These are phyloP conservation scores for Eulemur coronatus DNA, from an alignment of 2,797 vertebrate species.

Conservation along the genomic window DNA sequence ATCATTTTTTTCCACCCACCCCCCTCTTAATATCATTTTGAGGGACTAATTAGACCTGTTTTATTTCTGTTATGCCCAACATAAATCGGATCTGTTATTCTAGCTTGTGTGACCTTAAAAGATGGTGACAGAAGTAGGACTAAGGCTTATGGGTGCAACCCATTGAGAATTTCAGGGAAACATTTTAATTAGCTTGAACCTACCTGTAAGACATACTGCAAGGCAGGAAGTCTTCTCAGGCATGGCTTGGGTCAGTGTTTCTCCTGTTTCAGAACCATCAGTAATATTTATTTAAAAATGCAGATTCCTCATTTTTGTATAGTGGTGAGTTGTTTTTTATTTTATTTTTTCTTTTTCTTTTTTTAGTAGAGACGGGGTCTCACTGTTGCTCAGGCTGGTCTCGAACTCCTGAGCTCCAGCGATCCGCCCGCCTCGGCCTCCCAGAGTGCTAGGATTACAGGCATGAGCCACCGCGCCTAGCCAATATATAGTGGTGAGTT, in stretches of 20 bases:
- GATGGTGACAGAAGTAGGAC: neutral
- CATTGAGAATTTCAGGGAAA: neutral
- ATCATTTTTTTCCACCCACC: neutral
- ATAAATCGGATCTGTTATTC: slow-evolving; percentile 28
- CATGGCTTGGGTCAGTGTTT: neutral
- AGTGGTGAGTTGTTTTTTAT: too few relatives aligned
- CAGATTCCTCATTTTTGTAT: neutral
- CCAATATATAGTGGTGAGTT: too few relatives aligned
- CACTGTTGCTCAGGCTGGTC: too few relatives aligned
- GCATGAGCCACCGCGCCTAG: too few relatives aligned
- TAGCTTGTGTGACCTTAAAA: neutral
- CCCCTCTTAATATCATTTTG: neutral
- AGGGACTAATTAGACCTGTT: slow-evolving; percentile 10
- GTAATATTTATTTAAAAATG: neutral
- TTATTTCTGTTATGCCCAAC: slow-evolving; percentile 29
- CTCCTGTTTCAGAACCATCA: neutral
- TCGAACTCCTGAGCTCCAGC: too few relatives aligned
- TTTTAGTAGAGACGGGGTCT: too few relatives aligned
- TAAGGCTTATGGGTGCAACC: neutral
- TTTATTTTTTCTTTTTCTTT: too few relatives aligned
- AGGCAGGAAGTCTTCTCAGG: neutral
- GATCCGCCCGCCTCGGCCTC: too few relatives aligned
- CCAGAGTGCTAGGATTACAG: too few relatives aligned
- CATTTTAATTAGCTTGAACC: neutral
- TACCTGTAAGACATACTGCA: neutral